Conservation (phyloP, 2,797 vertebrate genomes). For the Rachycentron canadum region DNA sequence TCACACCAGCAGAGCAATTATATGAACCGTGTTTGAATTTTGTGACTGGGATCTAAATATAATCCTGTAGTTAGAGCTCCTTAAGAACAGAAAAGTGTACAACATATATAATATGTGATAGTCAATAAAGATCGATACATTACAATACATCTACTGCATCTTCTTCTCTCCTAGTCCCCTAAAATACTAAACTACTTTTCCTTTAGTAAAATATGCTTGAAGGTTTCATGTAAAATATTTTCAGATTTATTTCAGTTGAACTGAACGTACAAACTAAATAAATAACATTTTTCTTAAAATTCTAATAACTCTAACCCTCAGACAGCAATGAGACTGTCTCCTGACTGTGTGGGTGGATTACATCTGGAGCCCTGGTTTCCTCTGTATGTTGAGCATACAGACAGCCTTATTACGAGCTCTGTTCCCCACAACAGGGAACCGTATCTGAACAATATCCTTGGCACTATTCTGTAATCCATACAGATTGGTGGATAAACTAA, state of each 20-base stretch:
- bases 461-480: slow-evolving; percentile 60
- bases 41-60: background rate
- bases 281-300: no score
- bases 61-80: background rate
- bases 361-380: slow-evolving; percentile 47
- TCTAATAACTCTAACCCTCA: no score
- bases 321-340: slow-evolving; percentile 25
- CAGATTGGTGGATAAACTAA: slow-evolving; percentile 70
- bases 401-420: slow-evolving; percentile 43
- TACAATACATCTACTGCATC: background rate
- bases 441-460: slow-evolving; percentile 51
- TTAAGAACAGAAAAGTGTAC: background rate
- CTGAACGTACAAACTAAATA: background rate
- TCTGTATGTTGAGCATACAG: slow-evolving; percentile 30
- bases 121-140: background rate
- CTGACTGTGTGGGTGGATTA: slow-evolving; percentile 47
- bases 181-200: no score
- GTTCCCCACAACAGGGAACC: slow-evolving; percentile 38
- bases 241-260: background rate
- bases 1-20: background rate
- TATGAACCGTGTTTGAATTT: background rate
- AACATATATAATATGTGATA: slow-evolving; percentile 2
- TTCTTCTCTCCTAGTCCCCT: background rate
- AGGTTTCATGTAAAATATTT: background rate
- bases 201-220: no score